Evolutionary conservation across 2,888 invertebrate genomes (phyloP).

Genomic region (Lacanobia wlatinum): DNA sequence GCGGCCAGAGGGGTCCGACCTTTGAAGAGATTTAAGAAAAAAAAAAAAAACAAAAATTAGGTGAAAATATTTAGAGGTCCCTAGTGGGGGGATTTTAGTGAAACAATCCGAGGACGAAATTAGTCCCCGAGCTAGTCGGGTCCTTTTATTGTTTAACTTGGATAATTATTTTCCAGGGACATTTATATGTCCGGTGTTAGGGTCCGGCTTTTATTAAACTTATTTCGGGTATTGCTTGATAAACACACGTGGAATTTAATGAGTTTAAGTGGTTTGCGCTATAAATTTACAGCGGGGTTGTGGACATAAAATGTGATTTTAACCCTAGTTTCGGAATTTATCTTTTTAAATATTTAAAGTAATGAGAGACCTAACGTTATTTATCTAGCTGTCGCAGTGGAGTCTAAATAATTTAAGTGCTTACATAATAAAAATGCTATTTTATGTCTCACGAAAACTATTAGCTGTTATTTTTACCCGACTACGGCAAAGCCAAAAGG

Average conservation of each 20-base stretch:
- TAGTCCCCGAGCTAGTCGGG: conserved; percentile 55
- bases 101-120: conserved; percentile 57
- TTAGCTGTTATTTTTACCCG: neutral
- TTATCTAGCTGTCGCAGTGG: conserved; percentile 32
- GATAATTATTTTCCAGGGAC: conserved; percentile 68
- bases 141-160: conserved; percentile 70
- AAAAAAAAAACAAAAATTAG: conserved; percentile 46
- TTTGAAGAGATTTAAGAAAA: conserved; percentile 27
- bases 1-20: conserved; percentile 19
- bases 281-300: conserved; percentile 52
- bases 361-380: conserved; percentile 16
- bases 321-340: conserved; percentile 47
- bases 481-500: no score
- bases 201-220: conserved; percentile 64
- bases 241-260: conserved; percentile 61
- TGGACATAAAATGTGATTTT: conserved; percentile 44
- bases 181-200: conserved; percentile 62
- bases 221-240: conserved; percentile 64
- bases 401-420: conserved; percentile 6
- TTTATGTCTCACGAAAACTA: neutral
- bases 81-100: conserved; percentile 37
- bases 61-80: conserved; percentile 49
- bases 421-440: neutral
- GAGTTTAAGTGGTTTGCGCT: conserved; percentile 52
- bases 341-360: conserved; percentile 30